These are phyloP conservation scores for Papilio glaucus DNA, from an alignment of 1,140 invertebrate species.

Conservation along the genomic window DNA sequence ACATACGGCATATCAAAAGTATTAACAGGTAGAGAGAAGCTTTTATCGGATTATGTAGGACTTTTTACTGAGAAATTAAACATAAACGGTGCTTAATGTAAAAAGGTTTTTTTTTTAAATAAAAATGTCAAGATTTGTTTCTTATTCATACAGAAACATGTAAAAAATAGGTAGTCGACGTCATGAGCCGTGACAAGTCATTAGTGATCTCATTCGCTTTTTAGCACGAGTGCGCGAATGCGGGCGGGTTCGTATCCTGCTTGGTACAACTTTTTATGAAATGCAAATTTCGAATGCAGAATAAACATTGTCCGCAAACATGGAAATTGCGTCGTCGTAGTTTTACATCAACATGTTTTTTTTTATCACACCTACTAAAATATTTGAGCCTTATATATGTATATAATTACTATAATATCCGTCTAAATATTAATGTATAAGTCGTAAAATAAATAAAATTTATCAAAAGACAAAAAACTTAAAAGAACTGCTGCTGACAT, in stretches of 20 bases:
- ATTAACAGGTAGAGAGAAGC: constrained; percentile 38
- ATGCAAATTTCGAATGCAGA: background rate
- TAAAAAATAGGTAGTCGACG: background rate
- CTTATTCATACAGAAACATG: background rate
- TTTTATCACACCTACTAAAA: background rate
- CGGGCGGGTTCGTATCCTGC: background rate
- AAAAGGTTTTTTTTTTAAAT: background rate
- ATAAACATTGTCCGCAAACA: background rate
- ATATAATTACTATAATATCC: no score
- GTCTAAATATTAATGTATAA: no score
- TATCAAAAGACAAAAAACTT: no score
- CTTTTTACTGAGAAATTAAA: constrained; percentile 27
- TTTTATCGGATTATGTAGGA: constrained; percentile 41
- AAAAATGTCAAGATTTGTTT: background rate
- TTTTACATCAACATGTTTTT: background rate
- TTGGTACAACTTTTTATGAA: constrained; percentile 13
- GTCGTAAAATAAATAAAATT: no score
- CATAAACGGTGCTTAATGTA: constrained; percentile 23
- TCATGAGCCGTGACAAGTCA: background rate
- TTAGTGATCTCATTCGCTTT: background rate
- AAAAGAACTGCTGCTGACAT: no score
- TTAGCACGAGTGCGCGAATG: background rate
- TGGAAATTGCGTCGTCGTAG: background rate
- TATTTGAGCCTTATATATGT: background rate
- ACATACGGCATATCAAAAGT: constrained; percentile 36